Evolutionary conservation across 2,113 vertebrate genomes (phyloP), one percentile per base, ranked within the genome.

Genomic region (Coturnix japonica): DNA sequence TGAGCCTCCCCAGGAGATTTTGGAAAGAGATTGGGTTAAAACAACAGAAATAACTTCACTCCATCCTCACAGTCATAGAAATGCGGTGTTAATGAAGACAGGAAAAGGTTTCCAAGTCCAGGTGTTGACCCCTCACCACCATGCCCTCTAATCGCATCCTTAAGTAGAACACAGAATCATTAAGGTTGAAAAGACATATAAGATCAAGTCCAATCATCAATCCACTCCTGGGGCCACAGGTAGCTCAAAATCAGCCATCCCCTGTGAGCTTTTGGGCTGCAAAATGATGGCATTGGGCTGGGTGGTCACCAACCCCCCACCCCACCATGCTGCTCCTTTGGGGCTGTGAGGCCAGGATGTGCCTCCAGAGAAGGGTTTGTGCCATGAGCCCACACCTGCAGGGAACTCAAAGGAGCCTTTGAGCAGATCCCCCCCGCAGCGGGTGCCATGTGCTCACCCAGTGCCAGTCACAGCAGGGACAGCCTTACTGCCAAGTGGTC

Each of bases 31-130:
- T 57, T 3, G 3, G 18, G 19, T 14, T 7, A 30, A 11, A 28
- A 15, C 41, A 6, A 20, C 10, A 0, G 0, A 3, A 9, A 4
- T 6, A 3, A 1, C 1, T 3, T 44, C 23, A 0, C 8, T 16
- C 19, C 64, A 41, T 21, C 51, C 23, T 9, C 11, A 15, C 4
- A 12, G 31, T 25, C 53, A 53, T 17, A 28, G 25, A 28, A 51
- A 26, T 13, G 2, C 15, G 28, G 26, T 17, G 15, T 53, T 26
- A 30, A 30, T 53, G 26, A 17, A 53, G 51, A 30, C 9, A 16
- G 15, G 26, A 53, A 10, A 28, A 53, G 51, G 28, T 8, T 53
- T 53, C 51, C 51, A 53, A 53, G 26, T 53, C 51, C 51, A 28
- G 15, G 26, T 53, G 51, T 53, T 53, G 51, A 30, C 51, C 5